These are phyloP conservation scores for Apodemia zela DNA, from an alignment of 2,888 invertebrate species.

Conservation along the genomic window DNA sequence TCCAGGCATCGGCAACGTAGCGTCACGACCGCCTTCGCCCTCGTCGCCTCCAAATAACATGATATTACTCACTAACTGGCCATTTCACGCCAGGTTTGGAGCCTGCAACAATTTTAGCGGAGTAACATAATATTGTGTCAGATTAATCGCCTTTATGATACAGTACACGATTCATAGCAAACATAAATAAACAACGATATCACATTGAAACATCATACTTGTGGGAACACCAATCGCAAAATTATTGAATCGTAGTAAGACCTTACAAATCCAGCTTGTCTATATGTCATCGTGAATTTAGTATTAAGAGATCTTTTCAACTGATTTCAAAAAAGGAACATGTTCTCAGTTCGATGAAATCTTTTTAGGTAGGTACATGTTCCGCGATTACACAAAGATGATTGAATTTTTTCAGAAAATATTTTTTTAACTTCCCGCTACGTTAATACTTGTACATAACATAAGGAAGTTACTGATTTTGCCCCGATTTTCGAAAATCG, in stretches of 20 bases:
- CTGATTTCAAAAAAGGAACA: too few species aligned
- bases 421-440: too few species aligned
- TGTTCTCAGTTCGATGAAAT: too few species aligned
- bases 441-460: too few species aligned
- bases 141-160: constrained; percentile 36
- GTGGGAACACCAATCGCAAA: constrained; percentile 21
- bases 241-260: constrained; percentile 18
- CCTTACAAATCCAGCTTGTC: background rate
- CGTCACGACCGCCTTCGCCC: constrained; percentile 68
- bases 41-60: constrained; percentile 71
- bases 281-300: background rate
- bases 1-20: constrained; percentile 47
- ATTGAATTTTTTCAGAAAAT: too few species aligned
- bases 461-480: too few species aligned
- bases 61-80: constrained; percentile 77
- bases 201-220: constrained; percentile 24
- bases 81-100: constrained; percentile 69
- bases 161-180: constrained; percentile 35
- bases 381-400: too few species aligned
- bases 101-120: constrained; percentile 45
- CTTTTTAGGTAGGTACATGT: too few species aligned
- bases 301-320: too few species aligned
- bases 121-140: constrained; percentile 43
- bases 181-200: constrained; percentile 33
- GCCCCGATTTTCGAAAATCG: too few species aligned